Conservation (phyloP, 2,113 vertebrate species). For the Nymphicus hollandicus region DNA sequence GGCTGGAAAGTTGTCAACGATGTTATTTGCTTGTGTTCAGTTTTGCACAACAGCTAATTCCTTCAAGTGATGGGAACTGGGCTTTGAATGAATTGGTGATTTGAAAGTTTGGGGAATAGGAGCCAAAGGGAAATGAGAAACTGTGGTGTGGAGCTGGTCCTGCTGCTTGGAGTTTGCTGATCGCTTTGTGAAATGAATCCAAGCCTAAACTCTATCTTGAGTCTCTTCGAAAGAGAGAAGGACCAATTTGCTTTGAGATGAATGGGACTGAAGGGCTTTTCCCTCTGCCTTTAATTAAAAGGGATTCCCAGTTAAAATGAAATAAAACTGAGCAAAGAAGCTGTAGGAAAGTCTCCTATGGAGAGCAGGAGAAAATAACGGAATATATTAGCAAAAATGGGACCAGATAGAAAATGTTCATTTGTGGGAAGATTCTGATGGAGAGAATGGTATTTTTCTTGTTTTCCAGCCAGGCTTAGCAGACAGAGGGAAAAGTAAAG, state of each 20-base stretch:
- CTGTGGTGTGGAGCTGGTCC: background rate
- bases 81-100: background rate
- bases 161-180: background rate
- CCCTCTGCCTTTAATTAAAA: constrained; percentile 41
- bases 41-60: background rate
- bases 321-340: background rate
- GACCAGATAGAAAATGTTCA: background rate
- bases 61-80: background rate
- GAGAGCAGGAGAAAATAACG: background rate
- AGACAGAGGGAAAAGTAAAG: background rate
- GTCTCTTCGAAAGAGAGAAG: background rate
- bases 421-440: background rate
- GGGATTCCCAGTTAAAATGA: background rate
- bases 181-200: background rate
- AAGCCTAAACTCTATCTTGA: background rate
- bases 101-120: background rate
- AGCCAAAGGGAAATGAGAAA: background rate
- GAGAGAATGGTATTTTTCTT: background rate
- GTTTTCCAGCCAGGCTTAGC: background rate
- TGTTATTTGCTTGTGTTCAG: background rate
- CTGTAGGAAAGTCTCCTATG: background rate
- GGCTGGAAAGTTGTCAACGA: background rate
- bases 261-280: constrained; percentile 38
- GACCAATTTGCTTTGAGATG: constrained; percentile 12
- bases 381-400: background rate